Conservation (phyloP, 2,888 invertebrate genomes). For the Crossocerus cetratus region DNA sequence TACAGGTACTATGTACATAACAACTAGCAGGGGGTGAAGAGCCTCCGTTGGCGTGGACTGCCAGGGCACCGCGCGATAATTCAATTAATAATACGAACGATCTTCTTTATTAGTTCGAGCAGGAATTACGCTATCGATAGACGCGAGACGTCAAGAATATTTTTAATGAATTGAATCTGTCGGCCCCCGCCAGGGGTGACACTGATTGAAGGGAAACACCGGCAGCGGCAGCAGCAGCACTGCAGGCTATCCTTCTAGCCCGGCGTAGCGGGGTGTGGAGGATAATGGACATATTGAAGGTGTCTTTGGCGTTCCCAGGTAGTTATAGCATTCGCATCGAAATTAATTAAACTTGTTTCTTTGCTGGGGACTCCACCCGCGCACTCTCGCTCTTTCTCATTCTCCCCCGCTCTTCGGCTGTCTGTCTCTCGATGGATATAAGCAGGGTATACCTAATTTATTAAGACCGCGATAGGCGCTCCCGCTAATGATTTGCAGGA, state of each 20-base stretch:
- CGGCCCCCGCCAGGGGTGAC: conserved; percentile 10
- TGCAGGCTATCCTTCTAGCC: background rate
- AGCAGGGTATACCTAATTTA: conserved; percentile 58
- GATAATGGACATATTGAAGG: conserved; percentile 17
- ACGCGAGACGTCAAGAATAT: background rate
- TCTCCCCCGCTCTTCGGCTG: too few species aligned
- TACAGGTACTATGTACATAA: too few species aligned
- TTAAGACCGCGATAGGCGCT: conserved; percentile 52
- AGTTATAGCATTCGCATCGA: conserved; percentile 27
- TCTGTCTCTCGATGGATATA: conserved; percentile 27
- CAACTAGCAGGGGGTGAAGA: too few species aligned
- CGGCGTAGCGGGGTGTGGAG: background rate
- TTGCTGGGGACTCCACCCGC: conserved; percentile 22
- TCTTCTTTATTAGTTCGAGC: too few species aligned
- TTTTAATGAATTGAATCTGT: conserved; percentile 12
- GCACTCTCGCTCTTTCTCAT: too few species aligned
- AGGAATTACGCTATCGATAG: background rate
- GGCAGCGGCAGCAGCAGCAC: background rate
- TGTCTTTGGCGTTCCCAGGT: conserved; percentile 19
- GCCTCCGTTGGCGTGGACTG: too few species aligned
- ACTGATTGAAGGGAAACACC: conserved; percentile 12
- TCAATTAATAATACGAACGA: too few species aligned
- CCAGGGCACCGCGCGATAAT: too few species aligned
- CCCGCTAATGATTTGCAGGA: conserved; percentile 61
- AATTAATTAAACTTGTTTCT: conserved; percentile 60